Evolutionary conservation across 2,113 vertebrate genomes (phyloP).

Genomic region (Verasper variegatus): DNA sequence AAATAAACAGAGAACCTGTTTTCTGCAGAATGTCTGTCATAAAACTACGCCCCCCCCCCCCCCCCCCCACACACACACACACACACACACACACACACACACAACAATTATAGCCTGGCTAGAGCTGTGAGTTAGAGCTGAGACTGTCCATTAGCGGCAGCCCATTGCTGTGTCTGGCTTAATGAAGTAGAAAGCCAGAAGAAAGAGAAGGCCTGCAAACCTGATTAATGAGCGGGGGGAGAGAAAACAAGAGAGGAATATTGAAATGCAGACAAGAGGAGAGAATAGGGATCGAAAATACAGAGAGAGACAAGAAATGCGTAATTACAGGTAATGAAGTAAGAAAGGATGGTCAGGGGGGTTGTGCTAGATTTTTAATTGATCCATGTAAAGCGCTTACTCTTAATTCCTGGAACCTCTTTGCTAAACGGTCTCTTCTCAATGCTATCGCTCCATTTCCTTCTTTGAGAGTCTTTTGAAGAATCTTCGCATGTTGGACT

Average conservation of each 20-base stretch:
- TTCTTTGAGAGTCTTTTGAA: slow-evolving; percentile 52
- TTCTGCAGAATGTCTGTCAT: neutral
- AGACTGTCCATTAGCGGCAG: slow-evolving; percentile 69
- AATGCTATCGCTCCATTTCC: slow-evolving; percentile 30
- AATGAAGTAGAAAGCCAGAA: slow-evolving; percentile 72
- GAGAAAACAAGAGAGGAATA: slow-evolving; percentile 1
- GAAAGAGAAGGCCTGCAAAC: slow-evolving; percentile 53
- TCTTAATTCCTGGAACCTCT: slow-evolving; percentile 43
- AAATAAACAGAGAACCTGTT: slow-evolving; percentile 19
- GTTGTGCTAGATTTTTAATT: slow-evolving; percentile 45
- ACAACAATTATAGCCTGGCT: slow-evolving; percentile 44
- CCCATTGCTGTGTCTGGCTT: slow-evolving; percentile 55
- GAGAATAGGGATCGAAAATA: slow-evolving; percentile 22
- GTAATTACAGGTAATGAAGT: slow-evolving; percentile 48
- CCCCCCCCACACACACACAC: neutral
- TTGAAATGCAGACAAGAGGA: slow-evolving; percentile 23
- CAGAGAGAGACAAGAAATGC: slow-evolving; percentile 11
- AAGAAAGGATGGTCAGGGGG: neutral
- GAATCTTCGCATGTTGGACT: slow-evolving; percentile 40
- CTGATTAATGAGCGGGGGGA: slow-evolving; percentile 60
- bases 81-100: neutral
- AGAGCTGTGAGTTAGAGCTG: slow-evolving; percentile 60
- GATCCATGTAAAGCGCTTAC: slow-evolving; percentile 47
- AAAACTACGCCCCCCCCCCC: too few relatives aligned
- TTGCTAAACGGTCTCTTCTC: slow-evolving; percentile 41